phyloP scores from a whole-genome alignment of 2,113 vertebrate genomes.

The Protobothrops mucrosquamatus region DNA sequence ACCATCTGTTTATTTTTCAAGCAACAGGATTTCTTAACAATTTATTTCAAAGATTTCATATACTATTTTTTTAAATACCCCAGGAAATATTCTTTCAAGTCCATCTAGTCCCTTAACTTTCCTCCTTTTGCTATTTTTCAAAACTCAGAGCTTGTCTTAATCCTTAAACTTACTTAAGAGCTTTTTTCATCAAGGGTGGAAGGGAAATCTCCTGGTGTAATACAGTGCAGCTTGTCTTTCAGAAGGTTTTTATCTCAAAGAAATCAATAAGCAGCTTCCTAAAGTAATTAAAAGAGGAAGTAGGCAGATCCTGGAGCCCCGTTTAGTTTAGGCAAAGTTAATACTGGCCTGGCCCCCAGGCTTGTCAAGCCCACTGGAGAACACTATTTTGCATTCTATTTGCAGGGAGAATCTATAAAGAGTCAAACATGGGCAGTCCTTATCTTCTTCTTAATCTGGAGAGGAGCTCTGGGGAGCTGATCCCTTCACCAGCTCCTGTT shows the following conservation, averaged over 20 bases:
- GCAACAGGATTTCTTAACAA: not conserved
- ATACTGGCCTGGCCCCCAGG: not conserved
- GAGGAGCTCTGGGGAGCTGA: not conserved
- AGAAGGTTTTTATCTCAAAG: not conserved
- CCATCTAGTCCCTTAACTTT: not conserved
- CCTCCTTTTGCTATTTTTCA: not conserved
- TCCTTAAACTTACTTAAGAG: not conserved
- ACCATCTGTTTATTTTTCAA: not conserved
- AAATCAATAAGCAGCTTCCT: not conserved
- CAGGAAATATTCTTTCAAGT: not conserved
- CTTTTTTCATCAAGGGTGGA: not conserved
- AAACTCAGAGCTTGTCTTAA: not conserved
- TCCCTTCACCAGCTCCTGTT: not conserved
- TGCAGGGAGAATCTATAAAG: not conserved
- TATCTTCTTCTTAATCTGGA: not conserved
- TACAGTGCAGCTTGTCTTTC: not conserved
- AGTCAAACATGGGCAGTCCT: not conserved
- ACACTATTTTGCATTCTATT: not conserved
- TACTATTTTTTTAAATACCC: not conserved
- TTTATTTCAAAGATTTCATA: not conserved
- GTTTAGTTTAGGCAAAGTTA: not conserved
- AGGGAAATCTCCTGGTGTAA: not conserved
- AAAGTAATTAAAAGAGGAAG: not conserved
- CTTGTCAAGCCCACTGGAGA: not conserved
- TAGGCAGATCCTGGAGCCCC: not conserved